Conservation (phyloP, 2,797 vertebrate genomes). For the Echiichthys vipera region DNA sequence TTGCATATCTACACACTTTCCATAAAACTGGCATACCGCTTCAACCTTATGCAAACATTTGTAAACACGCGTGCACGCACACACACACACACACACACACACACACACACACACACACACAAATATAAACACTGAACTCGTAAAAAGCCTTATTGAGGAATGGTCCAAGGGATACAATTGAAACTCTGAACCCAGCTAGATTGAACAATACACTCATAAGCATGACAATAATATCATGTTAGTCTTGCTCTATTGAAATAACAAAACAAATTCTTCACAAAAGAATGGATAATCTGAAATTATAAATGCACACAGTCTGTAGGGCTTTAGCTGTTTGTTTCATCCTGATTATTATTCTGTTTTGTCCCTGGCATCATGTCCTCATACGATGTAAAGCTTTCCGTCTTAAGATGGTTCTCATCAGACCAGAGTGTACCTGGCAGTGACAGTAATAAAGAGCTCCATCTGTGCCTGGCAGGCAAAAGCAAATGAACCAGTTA, state of each 20-base stretch:
- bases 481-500: slow-evolving; percentile 76
- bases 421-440: slow-evolving; percentile 84
- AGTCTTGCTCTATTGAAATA: slow-evolving; percentile 2
- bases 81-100: too few species aligned
- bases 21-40: too few species aligned
- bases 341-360: slow-evolving; percentile 20
- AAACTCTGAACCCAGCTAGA: neutral
- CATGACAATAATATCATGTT: neutral
- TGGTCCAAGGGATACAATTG: neutral
- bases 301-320: slow-evolving; percentile 7
- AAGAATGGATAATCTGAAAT: neutral
- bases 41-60: too few species aligned
- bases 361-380: slow-evolving; percentile 46
- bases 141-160: neutral
- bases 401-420: slow-evolving; percentile 85
- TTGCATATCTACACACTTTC: too few species aligned
- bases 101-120: too few species aligned
- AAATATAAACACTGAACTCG: too few species aligned
- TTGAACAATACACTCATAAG: slow-evolving; percentile 7
- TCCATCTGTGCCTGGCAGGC: slow-evolving; percentile 87
- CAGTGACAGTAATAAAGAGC: slow-evolving; percentile 86
- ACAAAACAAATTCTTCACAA: slow-evolving; percentile 10
- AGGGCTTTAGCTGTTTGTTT: slow-evolving; percentile 11
- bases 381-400: slow-evolving; percentile 77
- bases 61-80: too few species aligned